These are phyloP conservation scores for Andrena bicolor DNA, from an alignment of 2,888 invertebrate genomes.

Conservation along the genomic window DNA sequence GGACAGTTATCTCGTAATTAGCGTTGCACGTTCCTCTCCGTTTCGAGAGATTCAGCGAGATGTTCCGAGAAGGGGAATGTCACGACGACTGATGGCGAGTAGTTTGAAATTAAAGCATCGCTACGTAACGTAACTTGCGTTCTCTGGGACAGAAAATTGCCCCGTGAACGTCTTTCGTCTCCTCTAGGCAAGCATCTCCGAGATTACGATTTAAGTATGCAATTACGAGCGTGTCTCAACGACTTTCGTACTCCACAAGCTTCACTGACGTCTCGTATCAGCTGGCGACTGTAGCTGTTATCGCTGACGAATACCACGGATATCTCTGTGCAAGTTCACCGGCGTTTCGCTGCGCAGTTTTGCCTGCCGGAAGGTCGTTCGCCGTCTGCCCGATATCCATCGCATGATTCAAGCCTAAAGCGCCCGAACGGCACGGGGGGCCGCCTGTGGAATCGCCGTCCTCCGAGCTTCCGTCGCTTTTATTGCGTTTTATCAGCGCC, in stretches of 20 bases:
- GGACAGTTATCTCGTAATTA: neutral
- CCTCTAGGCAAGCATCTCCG: neutral
- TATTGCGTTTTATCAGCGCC: constrained; percentile 12
- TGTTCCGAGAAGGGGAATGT: neutral
- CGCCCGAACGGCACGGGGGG: neutral
- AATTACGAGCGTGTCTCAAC: neutral
- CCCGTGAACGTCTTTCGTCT: neutral
- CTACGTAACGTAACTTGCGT: neutral
- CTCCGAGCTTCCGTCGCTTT: constrained; percentile 3
- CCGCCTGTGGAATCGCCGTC: neutral
- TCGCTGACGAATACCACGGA: neutral
- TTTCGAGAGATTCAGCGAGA: neutral
- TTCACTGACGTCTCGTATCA: neutral
- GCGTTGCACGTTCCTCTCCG: neutral
- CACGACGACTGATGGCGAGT: neutral
- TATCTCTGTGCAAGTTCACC: constrained; percentile 2
- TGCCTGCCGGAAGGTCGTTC: constrained; percentile 6
- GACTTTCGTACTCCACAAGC: neutral
- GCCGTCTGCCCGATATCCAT: constrained; percentile 10
- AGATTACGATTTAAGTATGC: neutral
- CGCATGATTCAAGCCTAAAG: neutral
- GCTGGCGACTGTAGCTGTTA: neutral
- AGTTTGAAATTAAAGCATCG: constrained; percentile 3
- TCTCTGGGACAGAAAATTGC: neutral
- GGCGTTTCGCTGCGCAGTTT: neutral